A percentile compares a stretch with the other conserved stretches of the same genome.
phyloP scores from a whole-genome alignment of 2,888 invertebrate genomes.

The Caenorhabditis sp. region DNA sequence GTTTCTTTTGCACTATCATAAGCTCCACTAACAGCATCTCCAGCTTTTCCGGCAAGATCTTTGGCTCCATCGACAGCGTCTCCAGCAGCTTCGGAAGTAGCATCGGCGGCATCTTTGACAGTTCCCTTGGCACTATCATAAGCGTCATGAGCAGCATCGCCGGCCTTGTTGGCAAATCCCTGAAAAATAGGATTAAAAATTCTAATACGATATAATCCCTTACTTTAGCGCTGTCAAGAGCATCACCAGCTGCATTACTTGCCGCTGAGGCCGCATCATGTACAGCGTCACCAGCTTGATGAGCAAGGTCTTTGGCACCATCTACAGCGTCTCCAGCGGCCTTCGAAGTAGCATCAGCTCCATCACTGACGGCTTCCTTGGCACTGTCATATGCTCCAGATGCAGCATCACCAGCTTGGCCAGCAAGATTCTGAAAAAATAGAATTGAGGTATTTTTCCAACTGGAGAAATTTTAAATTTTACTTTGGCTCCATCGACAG shows the following conservation, averaged over 20 bases:
- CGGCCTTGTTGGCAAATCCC: constrained; percentile 1
- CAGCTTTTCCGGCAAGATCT: background rate
- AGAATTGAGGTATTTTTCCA: too few relatives aligned
- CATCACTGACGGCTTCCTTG: constrained; percentile 1
- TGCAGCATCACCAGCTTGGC: constrained; percentile 2
- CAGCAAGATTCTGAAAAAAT: background rate
- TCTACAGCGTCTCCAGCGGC: constrained; percentile 2
- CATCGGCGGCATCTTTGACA: background rate
- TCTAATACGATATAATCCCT: too few relatives aligned
- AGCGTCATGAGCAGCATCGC: background rate
- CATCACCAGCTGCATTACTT: constrained; percentile 10
- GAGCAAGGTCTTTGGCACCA: background rate
- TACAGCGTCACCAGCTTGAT: background rate
- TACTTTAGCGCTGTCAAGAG: constrained; percentile 12
- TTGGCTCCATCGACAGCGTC: background rate
- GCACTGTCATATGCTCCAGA: background rate
- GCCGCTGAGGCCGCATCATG: constrained; percentile 5
- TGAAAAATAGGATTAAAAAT: too few relatives aligned
- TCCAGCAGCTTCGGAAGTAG: background rate
- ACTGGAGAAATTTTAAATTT: too few relatives aligned
- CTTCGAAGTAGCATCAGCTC: background rate
- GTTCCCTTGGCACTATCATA: constrained; percentile 1
- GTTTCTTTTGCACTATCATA: background rate
- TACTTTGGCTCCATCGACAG: background rate
- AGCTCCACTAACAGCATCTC: background rate